phyloP scores from a whole-genome alignment of 2,797 vertebrate genomes.

The Gymnopithys bicolor region DNA sequence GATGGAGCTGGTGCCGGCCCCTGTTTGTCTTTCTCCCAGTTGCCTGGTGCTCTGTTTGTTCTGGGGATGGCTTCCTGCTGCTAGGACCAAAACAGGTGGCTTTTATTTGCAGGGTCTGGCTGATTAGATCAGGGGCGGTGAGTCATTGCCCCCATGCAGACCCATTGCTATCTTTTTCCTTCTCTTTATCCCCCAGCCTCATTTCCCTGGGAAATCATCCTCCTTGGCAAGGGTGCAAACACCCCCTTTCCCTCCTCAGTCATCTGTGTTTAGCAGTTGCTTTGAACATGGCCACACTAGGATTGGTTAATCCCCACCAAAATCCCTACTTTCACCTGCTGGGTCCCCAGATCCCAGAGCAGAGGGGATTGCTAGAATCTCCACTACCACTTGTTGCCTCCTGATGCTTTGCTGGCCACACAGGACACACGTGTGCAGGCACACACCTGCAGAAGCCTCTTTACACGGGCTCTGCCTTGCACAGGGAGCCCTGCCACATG shows the following conservation, averaged over 20 bases:
- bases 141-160: not conserved
- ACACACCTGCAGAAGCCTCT: not conserved
- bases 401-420: not conserved
- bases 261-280: not conserved
- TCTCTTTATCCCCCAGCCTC: not conserved
- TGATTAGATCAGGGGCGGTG: slow-evolving; percentile 51
- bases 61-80: slow-evolving; percentile 76
- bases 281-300: not conserved
- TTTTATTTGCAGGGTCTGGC: slow-evolving; percentile 78
- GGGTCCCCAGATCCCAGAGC: not conserved
- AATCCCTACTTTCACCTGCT: not conserved
- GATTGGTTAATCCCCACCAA: not conserved
- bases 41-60: slow-evolving; percentile 70
- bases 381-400: not conserved
- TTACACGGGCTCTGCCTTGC: not conserved
- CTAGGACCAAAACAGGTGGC: slow-evolving; percentile 78
- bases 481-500: not conserved
- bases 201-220: slow-evolving; percentile 66
- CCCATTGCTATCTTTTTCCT: not conserved
- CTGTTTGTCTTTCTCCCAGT: slow-evolving; percentile 79
- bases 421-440: rapidly evolving
- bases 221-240: slow-evolving; percentile 17
- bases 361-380: not conserved
- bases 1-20: slow-evolving; percentile 72
- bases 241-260: not conserved